Evolutionary conservation across 2,888 invertebrate genomes (phyloP).

Genomic region (Scaptomyza flava): DNA sequence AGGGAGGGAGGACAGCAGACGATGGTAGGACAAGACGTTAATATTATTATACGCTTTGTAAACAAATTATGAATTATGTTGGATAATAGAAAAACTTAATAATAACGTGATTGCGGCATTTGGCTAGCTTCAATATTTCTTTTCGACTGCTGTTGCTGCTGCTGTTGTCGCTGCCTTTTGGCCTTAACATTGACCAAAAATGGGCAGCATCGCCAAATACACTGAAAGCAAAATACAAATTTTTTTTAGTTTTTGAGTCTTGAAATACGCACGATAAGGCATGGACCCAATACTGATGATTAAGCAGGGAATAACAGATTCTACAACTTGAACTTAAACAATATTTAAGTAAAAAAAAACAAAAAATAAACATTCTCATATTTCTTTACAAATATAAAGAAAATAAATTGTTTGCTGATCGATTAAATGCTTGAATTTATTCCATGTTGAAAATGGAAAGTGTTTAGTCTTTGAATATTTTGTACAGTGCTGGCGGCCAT

Average conservation of each 20-base stretch:
- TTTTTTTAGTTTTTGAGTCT: too few species aligned
- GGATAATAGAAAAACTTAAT: slow-evolving; percentile 80
- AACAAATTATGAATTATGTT: slow-evolving; percentile 78
- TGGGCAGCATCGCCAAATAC: slow-evolving; percentile 15
- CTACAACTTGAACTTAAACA: too few species aligned
- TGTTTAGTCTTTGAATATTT: not conserved
- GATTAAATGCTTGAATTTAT: slow-evolving; percentile 14
- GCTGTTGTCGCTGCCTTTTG: slow-evolving; percentile 19
- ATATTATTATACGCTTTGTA: slow-evolving; percentile 78
- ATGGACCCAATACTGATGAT: too few species aligned
- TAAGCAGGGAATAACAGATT: too few species aligned
- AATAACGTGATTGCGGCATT: slow-evolving; percentile 79
- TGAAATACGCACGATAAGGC: too few species aligned
- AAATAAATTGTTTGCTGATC: not conserved
- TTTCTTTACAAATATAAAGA: too few species aligned
- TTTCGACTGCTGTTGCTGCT: not conserved
- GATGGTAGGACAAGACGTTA: slow-evolving; percentile 68
- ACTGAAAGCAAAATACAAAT: slow-evolving; percentile 4
- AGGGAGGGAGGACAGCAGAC: slow-evolving; percentile 25
- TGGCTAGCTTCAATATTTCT: slow-evolving; percentile 35
- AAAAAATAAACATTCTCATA: too few species aligned
- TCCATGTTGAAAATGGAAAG: not conserved
- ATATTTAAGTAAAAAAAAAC: too few species aligned
- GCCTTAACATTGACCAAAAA: slow-evolving; percentile 27
- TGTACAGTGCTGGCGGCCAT: slow-evolving; percentile 25